These are phyloP conservation scores for Origma solitaria DNA, from an alignment of 2,113 vertebrate species.

Conservation along the genomic window DNA sequence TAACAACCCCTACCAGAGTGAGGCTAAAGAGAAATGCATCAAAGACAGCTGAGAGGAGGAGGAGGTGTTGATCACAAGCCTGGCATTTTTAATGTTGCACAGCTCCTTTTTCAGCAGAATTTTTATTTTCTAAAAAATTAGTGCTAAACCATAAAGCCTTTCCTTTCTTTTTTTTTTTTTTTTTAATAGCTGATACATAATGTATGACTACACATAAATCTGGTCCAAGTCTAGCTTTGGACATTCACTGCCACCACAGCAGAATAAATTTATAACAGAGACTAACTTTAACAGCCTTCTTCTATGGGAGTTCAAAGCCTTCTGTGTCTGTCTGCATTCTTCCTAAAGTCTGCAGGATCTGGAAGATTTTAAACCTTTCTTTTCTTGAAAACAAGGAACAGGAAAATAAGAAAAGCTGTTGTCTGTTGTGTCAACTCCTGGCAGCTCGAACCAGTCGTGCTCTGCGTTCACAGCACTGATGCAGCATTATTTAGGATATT, in stretches of 20 bases:
- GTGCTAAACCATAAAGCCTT: slow-evolving; percentile 37
- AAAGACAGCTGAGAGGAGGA: background rate
- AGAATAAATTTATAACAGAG: slow-evolving; percentile 52
- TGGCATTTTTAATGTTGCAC: background rate
- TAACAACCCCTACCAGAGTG: background rate
- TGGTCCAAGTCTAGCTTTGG: slow-evolving; percentile 20
- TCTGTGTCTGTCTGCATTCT: background rate
- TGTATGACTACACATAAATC: slow-evolving; percentile 61
- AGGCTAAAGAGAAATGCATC: background rate
- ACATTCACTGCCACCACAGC: slow-evolving; percentile 25
- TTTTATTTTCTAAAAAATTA: slow-evolving; percentile 64
- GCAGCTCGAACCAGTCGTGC: background rate
- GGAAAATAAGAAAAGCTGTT: background rate
- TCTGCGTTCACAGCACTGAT: background rate
- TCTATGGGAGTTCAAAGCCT: slow-evolving; percentile 17
- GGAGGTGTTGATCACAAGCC: slow-evolving; percentile 1
- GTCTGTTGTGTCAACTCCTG: background rate
- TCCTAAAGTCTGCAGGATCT: background rate
- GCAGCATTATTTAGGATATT: background rate
- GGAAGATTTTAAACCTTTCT: background rate
- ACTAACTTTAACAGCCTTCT: slow-evolving; percentile 21
- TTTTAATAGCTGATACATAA: slow-evolving; percentile 52
- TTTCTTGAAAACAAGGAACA: background rate
- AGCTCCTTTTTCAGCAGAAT: slow-evolving; percentile 45
- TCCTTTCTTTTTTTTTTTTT: background rate